These are phyloP conservation scores for Botia almorhae DNA, from an alignment of 2,797 vertebrate genomes.

Conservation along the genomic window DNA sequence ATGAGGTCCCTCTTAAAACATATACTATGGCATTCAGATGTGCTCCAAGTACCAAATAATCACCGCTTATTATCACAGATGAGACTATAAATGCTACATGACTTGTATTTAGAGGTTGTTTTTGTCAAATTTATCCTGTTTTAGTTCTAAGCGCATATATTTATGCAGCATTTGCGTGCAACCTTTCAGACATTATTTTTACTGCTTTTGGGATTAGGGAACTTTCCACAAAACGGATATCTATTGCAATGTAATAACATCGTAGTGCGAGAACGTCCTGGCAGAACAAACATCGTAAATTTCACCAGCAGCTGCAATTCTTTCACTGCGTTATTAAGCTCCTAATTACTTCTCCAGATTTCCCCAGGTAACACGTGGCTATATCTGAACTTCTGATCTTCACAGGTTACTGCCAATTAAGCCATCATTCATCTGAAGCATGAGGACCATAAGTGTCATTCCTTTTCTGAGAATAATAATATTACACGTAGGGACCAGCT, in stretches of 20 bases:
- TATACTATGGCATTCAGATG: constrained; percentile 32
- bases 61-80: constrained; percentile 18
- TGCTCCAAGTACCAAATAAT: constrained; percentile 17
- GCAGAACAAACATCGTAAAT: constrained; percentile 31
- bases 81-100: not conserved
- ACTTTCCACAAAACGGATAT: not conserved
- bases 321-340: constrained; percentile 54
- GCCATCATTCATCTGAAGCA: constrained; percentile 53
- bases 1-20: constrained; percentile 22
- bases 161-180: not conserved
- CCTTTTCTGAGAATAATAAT: constrained; percentile 41
- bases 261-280: not conserved
- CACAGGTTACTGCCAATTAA: constrained; percentile 56
- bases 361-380: constrained; percentile 45
- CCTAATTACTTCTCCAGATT: constrained; percentile 59
- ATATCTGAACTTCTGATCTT: constrained; percentile 54
- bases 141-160: not conserved
- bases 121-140: not conserved
- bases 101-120: not conserved
- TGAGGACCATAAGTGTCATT: constrained; percentile 49
- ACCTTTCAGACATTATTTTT: not conserved
- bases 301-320: constrained; percentile 13
- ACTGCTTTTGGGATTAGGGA: not conserved
- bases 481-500: constrained; percentile 45
- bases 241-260: not conserved